Percentiles rank a stretch among this genome's conserved stretches.
Conservation (phyloP, 1,140 invertebrate species). For the Elysia chlorotica region DNA sequence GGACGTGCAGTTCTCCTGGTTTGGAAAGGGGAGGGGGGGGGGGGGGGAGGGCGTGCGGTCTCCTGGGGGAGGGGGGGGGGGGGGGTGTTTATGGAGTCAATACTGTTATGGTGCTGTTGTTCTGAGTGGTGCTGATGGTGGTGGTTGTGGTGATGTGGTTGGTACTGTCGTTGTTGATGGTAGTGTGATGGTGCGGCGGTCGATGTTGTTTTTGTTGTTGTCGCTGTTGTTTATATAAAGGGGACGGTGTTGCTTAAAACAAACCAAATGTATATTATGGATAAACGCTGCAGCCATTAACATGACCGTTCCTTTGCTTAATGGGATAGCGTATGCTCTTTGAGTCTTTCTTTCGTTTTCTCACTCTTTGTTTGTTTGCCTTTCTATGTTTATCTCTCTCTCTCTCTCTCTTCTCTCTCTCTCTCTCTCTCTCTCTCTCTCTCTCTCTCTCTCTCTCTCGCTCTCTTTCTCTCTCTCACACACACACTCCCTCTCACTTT, state of each 20-base stretch:
- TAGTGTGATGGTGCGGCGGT: not conserved
- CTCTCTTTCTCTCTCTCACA: not conserved
- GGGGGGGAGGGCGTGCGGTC: too few relatives aligned
- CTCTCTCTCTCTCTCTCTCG: not conserved
- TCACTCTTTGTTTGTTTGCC: not conserved
- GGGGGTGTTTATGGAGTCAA: not conserved
- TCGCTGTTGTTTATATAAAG: too few relatives aligned
- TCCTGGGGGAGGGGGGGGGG: slow-evolving; percentile 20
- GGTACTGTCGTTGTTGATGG: not conserved
- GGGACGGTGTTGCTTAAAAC: too few relatives aligned
- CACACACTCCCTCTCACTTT: slow-evolving; percentile 3
- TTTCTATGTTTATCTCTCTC: not conserved
- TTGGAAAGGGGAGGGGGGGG: too few relatives aligned
- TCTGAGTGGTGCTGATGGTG: too few relatives aligned
- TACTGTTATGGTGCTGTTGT: not conserved
- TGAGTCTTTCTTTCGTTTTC: not conserved
- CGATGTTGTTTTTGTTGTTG: too few relatives aligned
- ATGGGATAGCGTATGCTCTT: too few relatives aligned
- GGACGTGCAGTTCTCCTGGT: slow-evolving; percentile 64
- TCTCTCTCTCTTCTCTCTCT: not conserved
- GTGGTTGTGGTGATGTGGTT: not conserved
- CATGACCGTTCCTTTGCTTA: too few relatives aligned
- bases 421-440: slow-evolving; percentile 1
- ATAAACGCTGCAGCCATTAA: too few relatives aligned
- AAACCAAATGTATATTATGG: too few relatives aligned